A percentile compares a stretch with the other conserved stretches of the same genome.
phyloP scores from a whole-genome alignment of 2,113 vertebrate genomes.

The Lycaon pictus region DNA sequence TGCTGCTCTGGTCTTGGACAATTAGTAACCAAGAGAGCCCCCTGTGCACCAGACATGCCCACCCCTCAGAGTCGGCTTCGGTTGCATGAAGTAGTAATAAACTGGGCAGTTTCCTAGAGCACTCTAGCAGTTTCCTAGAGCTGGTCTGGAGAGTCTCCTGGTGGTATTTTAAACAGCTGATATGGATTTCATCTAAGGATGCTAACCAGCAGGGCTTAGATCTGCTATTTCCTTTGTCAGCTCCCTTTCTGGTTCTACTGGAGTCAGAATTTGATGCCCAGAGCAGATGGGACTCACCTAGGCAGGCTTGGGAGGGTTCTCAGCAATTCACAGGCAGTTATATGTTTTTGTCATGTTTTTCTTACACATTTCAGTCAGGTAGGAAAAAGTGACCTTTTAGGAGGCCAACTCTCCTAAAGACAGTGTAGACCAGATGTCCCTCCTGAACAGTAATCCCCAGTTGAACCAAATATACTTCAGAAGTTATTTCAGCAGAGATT shows the following conservation, averaged over 20 bases:
- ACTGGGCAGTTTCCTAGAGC: background rate
- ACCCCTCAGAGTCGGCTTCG: background rate
- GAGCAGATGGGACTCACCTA: background rate
- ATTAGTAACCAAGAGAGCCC: background rate
- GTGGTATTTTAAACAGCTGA: background rate
- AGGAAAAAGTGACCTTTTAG: background rate
- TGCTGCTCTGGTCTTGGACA: background rate
- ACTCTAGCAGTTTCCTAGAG: background rate
- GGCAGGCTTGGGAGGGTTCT: background rate
- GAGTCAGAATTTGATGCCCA: background rate
- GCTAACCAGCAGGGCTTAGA: background rate
- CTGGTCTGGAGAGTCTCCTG: background rate
- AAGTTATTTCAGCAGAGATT: conserved; percentile 47
- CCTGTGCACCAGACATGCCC: background rate
- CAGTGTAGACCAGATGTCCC: background rate
- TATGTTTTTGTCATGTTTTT: background rate
- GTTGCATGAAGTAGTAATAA: background rate
- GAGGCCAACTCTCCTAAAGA: background rate
- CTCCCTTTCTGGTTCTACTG: background rate
- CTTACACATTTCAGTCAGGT: background rate
- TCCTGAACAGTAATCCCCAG: background rate
- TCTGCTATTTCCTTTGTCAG: background rate
- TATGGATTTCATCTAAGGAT: background rate
- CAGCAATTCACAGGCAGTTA: background rate
- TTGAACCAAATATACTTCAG: background rate